Percentiles rank a stretch among this genome's conserved stretches.
phyloP scores from a whole-genome alignment of 2,888 invertebrate genomes.

The Theretra japonica region DNA sequence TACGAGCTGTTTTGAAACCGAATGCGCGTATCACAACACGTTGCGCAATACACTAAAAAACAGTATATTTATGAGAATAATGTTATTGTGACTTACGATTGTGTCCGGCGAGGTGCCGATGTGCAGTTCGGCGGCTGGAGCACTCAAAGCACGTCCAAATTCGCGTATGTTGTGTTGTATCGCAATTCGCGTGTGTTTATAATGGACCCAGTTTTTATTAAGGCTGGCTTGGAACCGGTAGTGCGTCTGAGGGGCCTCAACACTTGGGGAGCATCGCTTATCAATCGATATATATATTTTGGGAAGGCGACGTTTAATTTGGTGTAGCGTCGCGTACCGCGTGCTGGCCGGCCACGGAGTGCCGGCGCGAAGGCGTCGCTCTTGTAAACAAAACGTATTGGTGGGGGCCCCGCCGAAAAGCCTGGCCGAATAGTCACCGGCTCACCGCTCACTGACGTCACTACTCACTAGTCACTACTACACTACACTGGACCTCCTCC shows the following conservation, averaged over 20 bases:
- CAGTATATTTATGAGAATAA: conserved; percentile 48
- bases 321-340: conserved; percentile 68
- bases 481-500: conserved; percentile 46
- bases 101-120: conserved; percentile 57
- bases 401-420: conserved; percentile 83
- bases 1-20: conserved; percentile 50
- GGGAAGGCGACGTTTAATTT: conserved; percentile 46
- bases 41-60: conserved; percentile 49
- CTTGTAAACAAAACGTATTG: conserved; percentile 81
- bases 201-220: conserved; percentile 52
- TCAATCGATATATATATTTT: conserved; percentile 48
- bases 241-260: conserved; percentile 50
- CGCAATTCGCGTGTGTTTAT: conserved; percentile 40
- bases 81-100: conserved; percentile 65
- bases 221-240: conserved; percentile 50
- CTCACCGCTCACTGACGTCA: conserved; percentile 81
- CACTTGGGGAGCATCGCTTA: conserved; percentile 60
- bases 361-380: conserved; percentile 74
- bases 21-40: conserved; percentile 56
- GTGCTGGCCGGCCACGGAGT: conserved; percentile 76
- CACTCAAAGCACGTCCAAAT: conserved; percentile 60
- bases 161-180: conserved; percentile 49
- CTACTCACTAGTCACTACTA: conserved; percentile 62
- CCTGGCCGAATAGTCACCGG: conserved; percentile 72
- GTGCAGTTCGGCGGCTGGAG: conserved; percentile 49